Evolutionary conservation across 2,113 vertebrate genomes (phyloP).

Genomic region (Marmota flaviventris): DNA sequence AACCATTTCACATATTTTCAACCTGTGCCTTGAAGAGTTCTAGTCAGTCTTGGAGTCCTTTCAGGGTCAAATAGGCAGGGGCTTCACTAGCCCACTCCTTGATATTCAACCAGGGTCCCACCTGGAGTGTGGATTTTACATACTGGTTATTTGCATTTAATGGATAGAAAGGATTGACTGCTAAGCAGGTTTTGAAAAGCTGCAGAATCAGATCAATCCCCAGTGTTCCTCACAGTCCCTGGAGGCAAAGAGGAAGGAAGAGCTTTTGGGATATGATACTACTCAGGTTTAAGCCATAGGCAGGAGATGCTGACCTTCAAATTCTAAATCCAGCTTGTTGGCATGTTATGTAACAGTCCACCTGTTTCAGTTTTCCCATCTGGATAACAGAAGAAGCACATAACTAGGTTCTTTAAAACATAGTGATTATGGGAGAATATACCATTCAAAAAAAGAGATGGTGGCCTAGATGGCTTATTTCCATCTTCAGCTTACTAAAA

Average conservation of each 20-base stretch:
- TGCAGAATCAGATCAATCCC: neutral
- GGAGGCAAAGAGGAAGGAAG: conserved; percentile 50
- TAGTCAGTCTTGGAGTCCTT: neutral
- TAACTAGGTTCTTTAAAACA: conserved; percentile 40
- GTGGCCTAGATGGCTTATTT: neutral
- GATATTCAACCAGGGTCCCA: neutral
- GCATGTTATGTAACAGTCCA: conserved; percentile 20
- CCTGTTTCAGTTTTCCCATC: conserved; percentile 65
- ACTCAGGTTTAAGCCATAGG: conserved; percentile 49
- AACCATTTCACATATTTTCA: neutral
- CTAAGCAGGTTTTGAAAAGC: conserved; percentile 20
- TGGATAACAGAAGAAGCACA: conserved; percentile 55
- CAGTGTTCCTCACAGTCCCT: neutral
- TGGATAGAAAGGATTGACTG: neutral
- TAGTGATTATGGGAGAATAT: neutral
- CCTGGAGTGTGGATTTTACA: neutral
- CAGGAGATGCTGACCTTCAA: conserved; percentile 47
- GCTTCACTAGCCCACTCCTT: neutral
- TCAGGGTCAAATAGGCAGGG: neutral
- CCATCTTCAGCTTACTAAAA: conserved; percentile 36
- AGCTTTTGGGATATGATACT: conserved; percentile 42
- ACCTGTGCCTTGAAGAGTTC: neutral
- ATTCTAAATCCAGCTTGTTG: conserved; percentile 66
- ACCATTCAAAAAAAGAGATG: neutral
- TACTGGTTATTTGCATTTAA: neutral